These are phyloP conservation scores for Andricus quercusramuli DNA, from an alignment of 2,888 invertebrate species.

Conservation along the genomic window DNA sequence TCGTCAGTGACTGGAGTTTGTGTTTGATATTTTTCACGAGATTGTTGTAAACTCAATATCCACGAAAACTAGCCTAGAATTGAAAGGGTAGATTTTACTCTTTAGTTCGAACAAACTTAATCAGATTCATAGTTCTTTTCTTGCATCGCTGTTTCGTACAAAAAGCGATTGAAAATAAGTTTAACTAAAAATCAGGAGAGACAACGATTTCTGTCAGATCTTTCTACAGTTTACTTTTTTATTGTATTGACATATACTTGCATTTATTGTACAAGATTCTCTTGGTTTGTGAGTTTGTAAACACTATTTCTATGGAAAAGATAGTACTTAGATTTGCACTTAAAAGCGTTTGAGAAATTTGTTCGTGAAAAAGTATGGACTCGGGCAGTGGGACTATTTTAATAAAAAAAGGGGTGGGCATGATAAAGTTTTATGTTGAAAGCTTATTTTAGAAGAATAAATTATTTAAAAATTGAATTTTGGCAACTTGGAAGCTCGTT, in stretches of 20 bases:
- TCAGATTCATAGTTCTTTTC: background rate
- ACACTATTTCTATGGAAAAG: background rate
- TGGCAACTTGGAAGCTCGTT: background rate
- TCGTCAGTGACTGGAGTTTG: background rate
- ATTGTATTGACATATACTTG: background rate
- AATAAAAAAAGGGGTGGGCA: background rate
- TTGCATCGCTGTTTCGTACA: background rate
- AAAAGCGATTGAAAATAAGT: background rate
- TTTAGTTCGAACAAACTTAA: background rate
- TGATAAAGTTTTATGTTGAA: background rate
- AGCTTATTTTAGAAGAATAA: background rate
- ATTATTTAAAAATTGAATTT: background rate
- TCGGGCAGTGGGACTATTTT: background rate
- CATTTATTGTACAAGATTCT: background rate
- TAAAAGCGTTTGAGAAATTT: background rate
- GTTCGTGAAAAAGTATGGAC: background rate
- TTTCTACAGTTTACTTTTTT: background rate
- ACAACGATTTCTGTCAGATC: background rate
- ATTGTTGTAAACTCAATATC: background rate
- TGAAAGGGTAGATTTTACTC: background rate
- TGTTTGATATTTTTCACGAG: constrained; percentile 6
- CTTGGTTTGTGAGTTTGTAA: background rate
- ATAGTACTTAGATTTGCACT: background rate
- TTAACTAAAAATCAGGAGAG: background rate
- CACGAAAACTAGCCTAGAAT: constrained; percentile 14